phyloP scores from a whole-genome alignment of 2,888 invertebrate genomes.

The Drosophila mayaguana region DNA sequence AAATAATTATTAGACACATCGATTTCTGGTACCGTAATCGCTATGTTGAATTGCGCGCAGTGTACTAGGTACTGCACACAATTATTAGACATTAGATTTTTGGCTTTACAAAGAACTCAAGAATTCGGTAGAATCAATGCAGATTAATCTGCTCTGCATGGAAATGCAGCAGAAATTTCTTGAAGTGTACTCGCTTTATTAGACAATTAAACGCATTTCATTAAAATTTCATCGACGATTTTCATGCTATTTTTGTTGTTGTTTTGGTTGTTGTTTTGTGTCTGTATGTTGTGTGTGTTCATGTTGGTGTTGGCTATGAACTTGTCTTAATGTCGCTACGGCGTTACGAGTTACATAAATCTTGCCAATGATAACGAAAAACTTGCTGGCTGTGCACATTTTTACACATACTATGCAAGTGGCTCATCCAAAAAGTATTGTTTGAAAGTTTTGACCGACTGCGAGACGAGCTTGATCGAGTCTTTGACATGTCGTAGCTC shows the following conservation, averaged over 20 bases:
- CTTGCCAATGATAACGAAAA: constrained; percentile 69
- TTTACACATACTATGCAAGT: constrained; percentile 61
- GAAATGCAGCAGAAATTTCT: constrained; percentile 10
- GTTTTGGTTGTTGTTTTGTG: constrained; percentile 15
- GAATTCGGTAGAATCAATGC: no score
- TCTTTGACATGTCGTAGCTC: constrained; percentile 51
- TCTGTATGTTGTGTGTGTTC: constrained; percentile 15
- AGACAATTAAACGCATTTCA: constrained; percentile 67
- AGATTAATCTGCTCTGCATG: not conserved
- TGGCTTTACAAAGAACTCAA: no score
- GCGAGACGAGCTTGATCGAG: constrained; percentile 44
- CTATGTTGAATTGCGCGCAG: no score
- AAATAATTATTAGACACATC: constrained; percentile 27
- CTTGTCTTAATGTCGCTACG: constrained; percentile 49
- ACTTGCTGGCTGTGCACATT: constrained; percentile 77
- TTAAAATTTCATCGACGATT: constrained; percentile 63
- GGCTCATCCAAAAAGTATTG: constrained; percentile 46
- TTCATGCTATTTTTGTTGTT: constrained; percentile 32
- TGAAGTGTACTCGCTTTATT: constrained; percentile 47
- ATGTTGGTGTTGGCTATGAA: constrained; percentile 33
- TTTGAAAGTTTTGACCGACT: constrained; percentile 53
- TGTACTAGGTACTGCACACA: no score
- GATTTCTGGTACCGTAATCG: no score
- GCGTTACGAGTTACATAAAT: constrained; percentile 71
- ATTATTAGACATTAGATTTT: no score